Conservation (phyloP, 1,140 invertebrate genomes). For the Anoplophora glabripennis region DNA sequence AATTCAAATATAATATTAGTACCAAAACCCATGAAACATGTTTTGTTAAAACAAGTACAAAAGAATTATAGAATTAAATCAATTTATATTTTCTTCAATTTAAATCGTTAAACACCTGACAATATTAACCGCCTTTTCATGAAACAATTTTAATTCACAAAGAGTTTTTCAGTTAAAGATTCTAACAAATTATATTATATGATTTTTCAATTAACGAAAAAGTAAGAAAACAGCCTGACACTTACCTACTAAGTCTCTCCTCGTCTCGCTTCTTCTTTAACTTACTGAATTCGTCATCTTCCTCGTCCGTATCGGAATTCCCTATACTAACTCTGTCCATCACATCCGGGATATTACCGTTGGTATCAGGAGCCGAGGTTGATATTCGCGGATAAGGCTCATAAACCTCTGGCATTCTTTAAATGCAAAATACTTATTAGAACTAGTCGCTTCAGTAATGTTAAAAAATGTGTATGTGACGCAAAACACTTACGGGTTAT, state of each 20-base stretch:
- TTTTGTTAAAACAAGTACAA: not conserved
- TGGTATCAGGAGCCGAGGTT: conserved; percentile 32
- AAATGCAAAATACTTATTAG: not conserved
- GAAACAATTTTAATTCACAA: not conserved
- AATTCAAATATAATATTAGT: not conserved
- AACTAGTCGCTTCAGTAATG: not conserved
- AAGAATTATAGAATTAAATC: not conserved
- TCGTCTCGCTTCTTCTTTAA: conserved; percentile 41
- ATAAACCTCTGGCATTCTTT: conserved; percentile 22
- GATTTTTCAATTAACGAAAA: conserved; percentile 2
- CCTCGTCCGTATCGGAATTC: conserved; percentile 35
- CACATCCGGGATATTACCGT: conserved; percentile 23
- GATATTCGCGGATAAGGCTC: conserved; percentile 31
- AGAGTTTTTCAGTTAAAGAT: not conserved
- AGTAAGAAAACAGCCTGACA: not conserved
- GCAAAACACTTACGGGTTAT: conserved; percentile 23
- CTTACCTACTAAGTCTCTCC: conserved; percentile 41
- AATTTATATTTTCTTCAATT: not conserved
- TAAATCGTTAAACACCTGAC: not conserved
- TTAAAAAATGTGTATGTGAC: conserved; percentile 1
- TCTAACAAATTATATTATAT: not conserved
- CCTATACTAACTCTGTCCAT: conserved; percentile 45
- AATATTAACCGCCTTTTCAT: no score
- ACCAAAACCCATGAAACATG: not conserved
- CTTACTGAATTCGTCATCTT: conserved; percentile 40